Evolutionary conservation across 2,797 vertebrate species (phyloP), one percentile per base, ranked within the genome.

Genomic region (Malacoctenus gilli): DNA sequence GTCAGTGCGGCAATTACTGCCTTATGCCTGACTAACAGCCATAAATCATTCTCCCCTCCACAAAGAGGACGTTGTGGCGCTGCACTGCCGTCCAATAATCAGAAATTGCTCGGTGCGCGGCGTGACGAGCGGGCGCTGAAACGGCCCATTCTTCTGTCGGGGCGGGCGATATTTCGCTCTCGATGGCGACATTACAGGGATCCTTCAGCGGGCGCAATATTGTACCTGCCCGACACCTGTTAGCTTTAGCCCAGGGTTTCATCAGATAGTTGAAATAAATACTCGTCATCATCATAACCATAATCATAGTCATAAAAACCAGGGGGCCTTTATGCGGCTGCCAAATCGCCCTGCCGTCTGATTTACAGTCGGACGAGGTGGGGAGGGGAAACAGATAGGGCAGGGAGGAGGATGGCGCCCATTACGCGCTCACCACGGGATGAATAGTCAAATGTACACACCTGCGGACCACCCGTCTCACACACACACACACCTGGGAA

Each of bases 231-330:
- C 80, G 68, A 89, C 92, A 92, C 90, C 91, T 92, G 91, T 90
- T 89, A 76, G 86, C 82, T 85, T 81, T 76, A 83, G 79, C 77
- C 79, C 34, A 67, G 65, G 56, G 83, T 90, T 90, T 91, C 85
- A 92, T 91, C 90, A 88, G 86, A 89, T 89, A 88, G 87, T 87
- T 86, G 80, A 85, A 87, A 89, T 88, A 91, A 91, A 92, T 89
- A 87, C 86, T 79, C 85, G 83, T 89, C 87, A 89, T 92, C 88
- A 90, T 89, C 88, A 90, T 89, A 88, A 89, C 84, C 87, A 85
- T 91, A 90, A 91, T 90, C 87, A 89, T 72, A 73, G 79, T 89
- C 83, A 88, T 89, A 90, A 91, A 89, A 88, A 83, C 75, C 67
- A 60, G 75, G 60, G n/a, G 39, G 72, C 80, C 83, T 89, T 91